Conservation (phyloP, 2,113 vertebrate genomes). For the Speoplatyrhinus poulsoni region DNA sequence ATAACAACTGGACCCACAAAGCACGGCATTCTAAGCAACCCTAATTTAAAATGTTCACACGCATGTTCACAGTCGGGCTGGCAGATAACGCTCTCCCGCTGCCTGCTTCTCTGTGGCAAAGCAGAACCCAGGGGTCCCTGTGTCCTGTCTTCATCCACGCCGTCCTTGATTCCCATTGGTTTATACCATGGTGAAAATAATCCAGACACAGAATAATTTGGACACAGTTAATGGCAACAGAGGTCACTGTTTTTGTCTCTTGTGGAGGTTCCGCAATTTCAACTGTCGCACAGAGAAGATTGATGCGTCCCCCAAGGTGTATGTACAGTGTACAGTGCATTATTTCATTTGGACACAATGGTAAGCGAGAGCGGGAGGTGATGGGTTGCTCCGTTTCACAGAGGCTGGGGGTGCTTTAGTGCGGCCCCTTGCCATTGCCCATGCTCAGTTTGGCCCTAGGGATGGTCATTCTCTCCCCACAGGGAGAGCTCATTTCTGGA, state of each 20-base stretch:
- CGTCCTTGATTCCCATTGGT: neutral
- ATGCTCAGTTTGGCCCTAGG: conserved; percentile 77
- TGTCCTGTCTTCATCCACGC: conserved; percentile 41
- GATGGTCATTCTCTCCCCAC: conserved; percentile 75
- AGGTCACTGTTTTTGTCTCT: conserved; percentile 37
- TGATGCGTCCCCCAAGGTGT: conserved; percentile 29
- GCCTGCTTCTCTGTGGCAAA: conserved; percentile 29
- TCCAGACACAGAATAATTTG: conserved; percentile 42
- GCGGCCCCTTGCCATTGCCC: conserved; percentile 64
- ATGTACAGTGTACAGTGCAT: conserved; percentile 10
- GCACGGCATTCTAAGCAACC: conserved; percentile 21
- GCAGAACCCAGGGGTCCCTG: conserved; percentile 33
- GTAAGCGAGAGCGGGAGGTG: conserved; percentile 45
- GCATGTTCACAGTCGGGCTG: conserved; percentile 48
- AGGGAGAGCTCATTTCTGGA: conserved; percentile 64
- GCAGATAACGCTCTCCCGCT: conserved; percentile 33
- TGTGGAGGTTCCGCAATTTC: conserved; percentile 28
- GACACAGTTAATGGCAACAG: conserved; percentile 29
- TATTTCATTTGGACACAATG: conserved; percentile 2
- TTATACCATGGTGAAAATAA: neutral
- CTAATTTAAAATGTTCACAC: neutral
- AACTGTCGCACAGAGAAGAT: conserved; percentile 36
- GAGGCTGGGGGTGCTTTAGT: conserved; percentile 50
- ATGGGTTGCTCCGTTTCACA: conserved; percentile 43
- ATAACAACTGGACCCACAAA: conserved; percentile 46